Evolutionary conservation across 2,888 invertebrate genomes (phyloP).

Genomic region (Chaetoderma sp.): DNA sequence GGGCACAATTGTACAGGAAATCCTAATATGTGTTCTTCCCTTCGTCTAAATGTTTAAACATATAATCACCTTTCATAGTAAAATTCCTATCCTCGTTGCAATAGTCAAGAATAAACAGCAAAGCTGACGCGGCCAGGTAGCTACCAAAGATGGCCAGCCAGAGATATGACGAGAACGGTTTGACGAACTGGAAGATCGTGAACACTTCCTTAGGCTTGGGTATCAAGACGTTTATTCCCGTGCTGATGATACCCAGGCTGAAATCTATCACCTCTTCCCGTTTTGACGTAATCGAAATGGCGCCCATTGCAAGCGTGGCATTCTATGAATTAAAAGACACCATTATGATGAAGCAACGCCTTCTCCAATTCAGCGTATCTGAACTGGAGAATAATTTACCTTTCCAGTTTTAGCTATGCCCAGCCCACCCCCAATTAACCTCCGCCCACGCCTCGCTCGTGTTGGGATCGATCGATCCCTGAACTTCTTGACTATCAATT

Average conservation of each 20-base stretch:
- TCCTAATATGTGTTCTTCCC: too few species aligned
- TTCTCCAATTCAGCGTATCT: too few species aligned
- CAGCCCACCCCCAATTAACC: too few species aligned
- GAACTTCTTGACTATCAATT: too few species aligned
- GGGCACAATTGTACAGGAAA: too few species aligned
- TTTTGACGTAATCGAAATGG: slow-evolving; percentile 57
- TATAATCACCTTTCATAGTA: slow-evolving; percentile 49
- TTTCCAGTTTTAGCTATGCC: too few species aligned
- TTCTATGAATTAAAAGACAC: too few species aligned
- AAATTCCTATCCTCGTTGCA: slow-evolving; percentile 46
- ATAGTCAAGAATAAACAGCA: slow-evolving; percentile 51
- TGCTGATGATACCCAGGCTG: slow-evolving; percentile 55
- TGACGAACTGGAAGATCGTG: slow-evolving; percentile 59
- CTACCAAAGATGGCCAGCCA: slow-evolving; percentile 60
- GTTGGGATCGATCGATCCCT: too few species aligned
- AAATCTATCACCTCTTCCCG: slow-evolving; percentile 57
- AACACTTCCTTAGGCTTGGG: slow-evolving; percentile 46
- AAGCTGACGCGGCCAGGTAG: slow-evolving; percentile 45
- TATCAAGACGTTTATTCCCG: slow-evolving; percentile 57
- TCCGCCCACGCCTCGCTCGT: too few species aligned
- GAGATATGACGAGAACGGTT: slow-evolving; percentile 54
- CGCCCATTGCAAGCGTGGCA: slow-evolving; percentile 57
- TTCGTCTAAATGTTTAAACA: too few species aligned
- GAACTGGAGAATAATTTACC: too few species aligned
- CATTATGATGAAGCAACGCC: too few species aligned